Base-by-base conservation (phyloP, 1,140 invertebrate species). In the Anastrepha ludens region DNA sequence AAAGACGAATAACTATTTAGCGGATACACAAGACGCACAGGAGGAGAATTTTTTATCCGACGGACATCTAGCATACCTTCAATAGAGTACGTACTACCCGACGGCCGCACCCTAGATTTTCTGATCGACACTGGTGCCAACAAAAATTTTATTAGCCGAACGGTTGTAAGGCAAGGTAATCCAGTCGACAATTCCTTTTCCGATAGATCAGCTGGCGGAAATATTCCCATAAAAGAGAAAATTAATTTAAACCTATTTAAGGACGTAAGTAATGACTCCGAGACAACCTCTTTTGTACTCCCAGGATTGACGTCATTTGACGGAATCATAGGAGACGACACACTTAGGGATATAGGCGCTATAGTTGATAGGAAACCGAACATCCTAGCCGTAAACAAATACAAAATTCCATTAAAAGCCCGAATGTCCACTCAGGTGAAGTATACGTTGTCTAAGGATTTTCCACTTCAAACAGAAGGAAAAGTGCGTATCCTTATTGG, bases 71-170 rank as follows among this genome's bases (percentile, higher is more conserved):
- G 86, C 60, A 17, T 60, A 62, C 55, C 58, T 59, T 44, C 3
- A 1, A 8, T 60, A 86, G 58, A 86, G 55, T 62, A 86, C 29
- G 55, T 41, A 59, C 20, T 17, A 3, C 58, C 20, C 8, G 86
- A 50, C 20, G 60, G 86, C 67, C 86, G 17, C 44, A 60, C 58
- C 15, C 8, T 59, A 64, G 58, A 13, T 86, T 86, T 50, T 59
- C 20, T 86, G 3, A 13, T 20, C 39, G 11, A 29, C 29, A 29
- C 29, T 29, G 29, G 29, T 29, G 29, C 29, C 29, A 0, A 29
- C 29, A 29, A 29, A 29, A 29, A 29, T 29, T 44, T 55, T 11
- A 39, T 62, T 5, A 64, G 59, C 58, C 39, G 11, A 29, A 20
- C n/a, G 17, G 44, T 85, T 4, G 50, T 17, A 20, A 62, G 62